A percentile compares a stretch with the other conserved stretches of the same genome.
Evolutionary conservation across 2,113 vertebrate genomes (phyloP).

Genomic region (Oostethus manadensis): DNA sequence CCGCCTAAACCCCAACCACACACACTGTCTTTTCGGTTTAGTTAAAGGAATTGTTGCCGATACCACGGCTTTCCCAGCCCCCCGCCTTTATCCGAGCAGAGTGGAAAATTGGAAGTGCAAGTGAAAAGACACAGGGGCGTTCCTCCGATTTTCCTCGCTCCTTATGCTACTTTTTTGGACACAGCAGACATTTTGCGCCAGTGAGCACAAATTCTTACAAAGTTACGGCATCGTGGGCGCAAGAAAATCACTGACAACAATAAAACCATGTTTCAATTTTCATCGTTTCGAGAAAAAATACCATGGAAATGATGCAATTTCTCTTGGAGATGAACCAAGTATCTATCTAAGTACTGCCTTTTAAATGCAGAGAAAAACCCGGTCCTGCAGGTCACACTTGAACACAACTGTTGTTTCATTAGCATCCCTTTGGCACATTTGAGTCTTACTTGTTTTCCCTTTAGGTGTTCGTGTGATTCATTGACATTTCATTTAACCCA

Average conservation of each 20-base stretch:
- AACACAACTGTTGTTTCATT: no score
- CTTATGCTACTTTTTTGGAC: constrained; percentile 54
- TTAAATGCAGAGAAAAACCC: background rate
- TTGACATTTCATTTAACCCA: no score
- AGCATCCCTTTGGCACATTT: no score
- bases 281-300: background rate
- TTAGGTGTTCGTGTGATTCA: no score
- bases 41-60: constrained; percentile 30
- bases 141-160: constrained; percentile 72
- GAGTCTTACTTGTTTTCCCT: no score
- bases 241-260: background rate
- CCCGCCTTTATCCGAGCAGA: constrained; percentile 55
- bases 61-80: constrained; percentile 59
- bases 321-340: no score
- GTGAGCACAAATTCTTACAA: no score
- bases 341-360: no score
- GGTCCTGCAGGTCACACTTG: background rate
- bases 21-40: constrained; percentile 31
- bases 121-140: constrained; percentile 69
- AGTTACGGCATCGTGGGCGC: no score
- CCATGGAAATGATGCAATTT: no score
- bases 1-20: background rate
- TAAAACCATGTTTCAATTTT: background rate
- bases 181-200: background rate
- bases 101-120: constrained; percentile 68